Base-by-base conservation (phyloP, 2,888 invertebrate species). In the Liposcelis brunnea region DNA sequence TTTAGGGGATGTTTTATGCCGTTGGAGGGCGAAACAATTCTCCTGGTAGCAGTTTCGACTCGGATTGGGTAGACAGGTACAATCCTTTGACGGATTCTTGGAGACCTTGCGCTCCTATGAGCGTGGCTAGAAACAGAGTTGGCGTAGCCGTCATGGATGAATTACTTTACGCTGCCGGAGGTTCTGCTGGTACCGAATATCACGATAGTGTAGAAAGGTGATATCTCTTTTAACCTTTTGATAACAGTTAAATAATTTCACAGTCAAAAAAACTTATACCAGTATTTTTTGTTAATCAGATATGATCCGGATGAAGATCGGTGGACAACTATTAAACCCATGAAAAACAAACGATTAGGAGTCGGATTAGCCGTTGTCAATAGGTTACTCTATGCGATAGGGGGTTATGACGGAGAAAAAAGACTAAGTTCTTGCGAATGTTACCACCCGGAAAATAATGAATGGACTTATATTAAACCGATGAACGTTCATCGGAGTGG, bases 61-160 rank as follows among this genome's bases (percentile, higher is more conserved):
- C 83, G 40, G 83, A 84, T 60, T 85, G 84, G 84, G 84, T 91
- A 31, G 87, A 87, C 61, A 70, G 73, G 52, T 93, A 87, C 62
- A 87, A 90, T 66, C 89, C 91, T 1, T 70, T 79, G 21, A 74
- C 75, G 18, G 89, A 90, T 59, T 74, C 76, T 52, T 93, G 93
- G 93, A 68, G 83, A 21, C 79, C 85, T 1, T 85, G 89, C 61
- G 78, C 73, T 57, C 84, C 85, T 2, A 83, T 93, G 90, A 79
- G 84, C 10, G 79, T 81, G 38, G 81, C 90, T 0, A 67, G 93
- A 42, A 89, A 90, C 62, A 72, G 93, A 55, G 81, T 90, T 15
- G 91, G 91, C 6, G 90, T 90, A 3, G 89, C 87, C n/a, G 89
- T 90, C 8, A 84, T 93, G 77, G 91, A 93, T 57, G 87, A 85